Evolutionary conservation across 2,888 invertebrate genomes (phyloP).

Genomic region (Dorcus parallelipipedus): DNA sequence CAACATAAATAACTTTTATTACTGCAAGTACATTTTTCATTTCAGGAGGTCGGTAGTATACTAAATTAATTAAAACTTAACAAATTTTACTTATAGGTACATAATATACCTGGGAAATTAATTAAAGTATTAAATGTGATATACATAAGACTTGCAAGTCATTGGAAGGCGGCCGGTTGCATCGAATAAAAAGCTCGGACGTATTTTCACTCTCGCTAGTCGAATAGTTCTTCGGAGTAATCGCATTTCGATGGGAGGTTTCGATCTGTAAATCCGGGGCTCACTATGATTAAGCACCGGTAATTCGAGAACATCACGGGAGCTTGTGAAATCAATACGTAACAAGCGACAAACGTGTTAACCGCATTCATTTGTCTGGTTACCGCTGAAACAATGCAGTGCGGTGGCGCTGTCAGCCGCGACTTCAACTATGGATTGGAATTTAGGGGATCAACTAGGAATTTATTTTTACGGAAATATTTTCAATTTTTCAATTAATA

Average conservation of each 20-base stretch:
- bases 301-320: slow-evolving; percentile 45
- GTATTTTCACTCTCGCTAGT: too few relatives aligned
- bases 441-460: slow-evolving; percentile 29
- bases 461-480: slow-evolving; percentile 3
- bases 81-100: too few relatives aligned
- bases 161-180: too few relatives aligned
- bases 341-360: slow-evolving; percentile 50
- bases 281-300: slow-evolving; percentile 46
- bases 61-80: too few relatives aligned
- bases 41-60: too few relatives aligned
- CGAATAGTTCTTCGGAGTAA: slow-evolving; percentile 2
- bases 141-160: too few relatives aligned
- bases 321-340: slow-evolving; percentile 48
- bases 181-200: too few relatives aligned
- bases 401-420: slow-evolving; percentile 44
- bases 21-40: too few relatives aligned
- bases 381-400: slow-evolving; percentile 51
- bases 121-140: too few relatives aligned
- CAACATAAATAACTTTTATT: too few relatives aligned
- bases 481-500: too few relatives aligned
- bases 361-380: slow-evolving; percentile 51
- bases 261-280: slow-evolving; percentile 42
- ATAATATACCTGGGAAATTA: too few relatives aligned
- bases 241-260: slow-evolving; percentile 20
- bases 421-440: slow-evolving; percentile 28